Evolutionary conservation across 2,888 invertebrate species (phyloP), one percentile per base, ranked within the genome.

Genomic region (Heteropelma amictum): DNA sequence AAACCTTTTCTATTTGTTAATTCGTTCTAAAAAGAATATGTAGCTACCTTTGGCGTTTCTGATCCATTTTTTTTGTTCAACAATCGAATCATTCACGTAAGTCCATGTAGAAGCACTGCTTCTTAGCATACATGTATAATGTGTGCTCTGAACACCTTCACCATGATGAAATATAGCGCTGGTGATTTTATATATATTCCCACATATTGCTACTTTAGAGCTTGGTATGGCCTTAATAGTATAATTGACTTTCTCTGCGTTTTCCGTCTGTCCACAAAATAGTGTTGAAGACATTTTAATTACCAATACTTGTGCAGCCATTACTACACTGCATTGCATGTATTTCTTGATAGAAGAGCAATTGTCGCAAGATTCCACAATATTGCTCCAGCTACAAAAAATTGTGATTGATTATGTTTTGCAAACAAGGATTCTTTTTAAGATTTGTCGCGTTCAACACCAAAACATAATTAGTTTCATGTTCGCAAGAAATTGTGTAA

Each of bases 61-160:
- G 6, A 60, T 49, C 63, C 64, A 71, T n/a, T 12, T 45, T 26
- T 54, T 45, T 35, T 54, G 28, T 17, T 56, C 28, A 1, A 51
- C 38, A 14, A 23, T 58, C 1, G 3, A 17, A 65, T 65, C 65
- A 42, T 58, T 49, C 5, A 30, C 64, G 26, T 28, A n/a, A 49
- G 17, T 49, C 72, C 72, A 64, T 23, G 49, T 10, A n/a, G 72
- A 49, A 4, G 4, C 12, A n/a, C 19, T 26, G 49, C 14, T 23
- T 7, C 49, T 56, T 3, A 72, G 8, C 65, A 72, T 72, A 58
- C 64, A 38, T 10, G 51, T 51, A n/a, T 40, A 72, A 40, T 58
- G 51, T 17, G 19, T 30, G 3, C 17, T 10, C 8, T 33, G 1
- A 23, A 53, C 5, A 12, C 33, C 21, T 47, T 21, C n/a, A 30